These are phyloP conservation scores for Ptychoptera albimana DNA, from an alignment of 2,888 invertebrate species.

Conservation along the genomic window DNA sequence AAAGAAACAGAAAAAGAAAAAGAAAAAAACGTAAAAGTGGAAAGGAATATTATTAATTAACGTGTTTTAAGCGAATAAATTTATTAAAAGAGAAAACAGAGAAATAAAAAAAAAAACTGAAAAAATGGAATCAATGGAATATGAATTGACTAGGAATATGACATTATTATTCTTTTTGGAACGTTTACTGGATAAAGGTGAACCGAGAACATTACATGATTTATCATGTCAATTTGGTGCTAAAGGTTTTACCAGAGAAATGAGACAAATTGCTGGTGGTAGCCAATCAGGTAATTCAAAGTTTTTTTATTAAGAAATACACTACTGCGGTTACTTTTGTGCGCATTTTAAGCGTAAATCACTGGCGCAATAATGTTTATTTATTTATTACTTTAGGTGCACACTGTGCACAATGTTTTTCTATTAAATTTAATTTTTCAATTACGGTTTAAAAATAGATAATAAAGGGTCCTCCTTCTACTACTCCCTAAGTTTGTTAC, in stretches of 20 bases:
- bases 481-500: too few species aligned
- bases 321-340: too few species aligned
- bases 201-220: conserved; percentile 91
- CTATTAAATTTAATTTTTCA: too few species aligned
- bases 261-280: conserved; percentile 90
- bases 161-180: conserved; percentile 97
- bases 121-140: conserved; percentile 80
- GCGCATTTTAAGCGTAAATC: too few species aligned
- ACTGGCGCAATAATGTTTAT: too few species aligned
- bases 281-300: conserved; percentile 77
- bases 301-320: too few species aligned
- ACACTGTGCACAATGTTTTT: too few species aligned
- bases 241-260: conserved; percentile 97
- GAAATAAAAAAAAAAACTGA: neutral
- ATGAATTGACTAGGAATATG: conserved; percentile 86
- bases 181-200: conserved; percentile 88
- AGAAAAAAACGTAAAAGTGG: too few species aligned
- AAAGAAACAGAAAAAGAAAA: too few species aligned
- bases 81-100: neutral
- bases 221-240: conserved; percentile 98
- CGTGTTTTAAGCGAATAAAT: neutral
- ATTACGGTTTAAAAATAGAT: too few species aligned
- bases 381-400: too few species aligned
- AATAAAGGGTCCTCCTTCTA: too few species aligned
- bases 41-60: conserved; percentile 2